phyloP scores from a whole-genome alignment of 2,113 vertebrate species.

The Barnardius zonarius region DNA sequence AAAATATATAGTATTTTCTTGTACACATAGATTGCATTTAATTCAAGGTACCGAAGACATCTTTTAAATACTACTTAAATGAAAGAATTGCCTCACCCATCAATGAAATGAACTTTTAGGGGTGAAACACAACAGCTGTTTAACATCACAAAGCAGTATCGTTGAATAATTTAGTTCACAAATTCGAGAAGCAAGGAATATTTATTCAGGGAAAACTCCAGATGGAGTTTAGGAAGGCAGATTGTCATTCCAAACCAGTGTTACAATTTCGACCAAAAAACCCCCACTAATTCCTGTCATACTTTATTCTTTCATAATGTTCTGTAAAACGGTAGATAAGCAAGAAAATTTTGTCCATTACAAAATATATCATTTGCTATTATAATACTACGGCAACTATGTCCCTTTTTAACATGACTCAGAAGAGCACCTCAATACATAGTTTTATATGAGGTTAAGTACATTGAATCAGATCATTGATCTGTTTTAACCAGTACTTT shows the following conservation, averaged over 20 bases:
- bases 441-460: background rate
- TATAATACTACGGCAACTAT: background rate
- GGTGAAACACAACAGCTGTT: constrained; percentile 51
- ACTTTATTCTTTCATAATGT: background rate
- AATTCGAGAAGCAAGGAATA: constrained; percentile 44
- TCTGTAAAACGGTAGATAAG: background rate
- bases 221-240: constrained; percentile 39
- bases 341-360: background rate
- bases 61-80: constrained; percentile 1
- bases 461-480: background rate
- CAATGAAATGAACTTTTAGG: constrained; percentile 19
- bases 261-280: background rate
- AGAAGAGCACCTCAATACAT: background rate
- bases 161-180: constrained; percentile 60
- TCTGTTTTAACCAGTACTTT: background rate
- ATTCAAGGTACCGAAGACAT: background rate
- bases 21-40: background rate
- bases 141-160: constrained; percentile 46
- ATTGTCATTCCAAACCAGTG: constrained; percentile 3
- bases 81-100: background rate
- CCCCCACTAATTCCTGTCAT: background rate
- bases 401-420: background rate
- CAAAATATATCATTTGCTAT: background rate
- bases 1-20: background rate
- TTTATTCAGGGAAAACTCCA: constrained; percentile 46